Base-by-base conservation (phyloP, 37 sponge, comb jelly and placozoan genomes). In the Oscarella lobularis region DNA sequence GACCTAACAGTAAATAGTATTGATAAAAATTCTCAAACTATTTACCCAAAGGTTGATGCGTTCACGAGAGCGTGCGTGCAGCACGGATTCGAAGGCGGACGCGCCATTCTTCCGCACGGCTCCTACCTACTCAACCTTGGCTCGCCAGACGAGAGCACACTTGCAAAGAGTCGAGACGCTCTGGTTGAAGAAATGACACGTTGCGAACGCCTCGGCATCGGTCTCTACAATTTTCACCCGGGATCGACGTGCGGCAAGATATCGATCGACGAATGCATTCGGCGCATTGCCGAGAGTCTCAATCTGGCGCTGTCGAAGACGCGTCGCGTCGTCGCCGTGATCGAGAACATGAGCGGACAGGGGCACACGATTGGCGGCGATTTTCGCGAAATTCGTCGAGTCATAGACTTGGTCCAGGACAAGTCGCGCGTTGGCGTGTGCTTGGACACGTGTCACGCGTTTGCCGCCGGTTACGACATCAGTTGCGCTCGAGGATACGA, bases 281-380 rank as follows among this genome's bases (percentile, higher is more conserved):
- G 73, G 31, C 76, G 6, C 4, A 30, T 76, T 6, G 78, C 73
- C 4, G 74, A 72, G 14, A 73, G 78, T 37, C 71, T 76, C 78
- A 76, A 76, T 29, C 39, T 14, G 3, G 75, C 31, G n/a, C 31
- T 73, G 20, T 27, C 9, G 6, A 31, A 76, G 34, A 74, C 75
- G 20, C 6, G n/a, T 6, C 31, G 65, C 20, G 75, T 74, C 5
- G 54, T 31, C 5, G 65, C 75, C 20, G 75, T 74, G 60, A 74
- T 74, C 9, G 75, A 74, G 78, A 76, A 76, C 35, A 76, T 76
- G 78, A 14, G 31, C 75, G 31, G 71, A 70, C 72, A 73, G 78
- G 71, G 71, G 29, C 6, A 5, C 6, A 66, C 65, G 27, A 31
- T 74, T 35, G 75, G 75, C 54, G 75, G 75, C 5, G 4, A 14